These are phyloP conservation scores for Trissoscelio sp. DNA, from an alignment of 2,888 invertebrate species.

Conservation along the genomic window DNA sequence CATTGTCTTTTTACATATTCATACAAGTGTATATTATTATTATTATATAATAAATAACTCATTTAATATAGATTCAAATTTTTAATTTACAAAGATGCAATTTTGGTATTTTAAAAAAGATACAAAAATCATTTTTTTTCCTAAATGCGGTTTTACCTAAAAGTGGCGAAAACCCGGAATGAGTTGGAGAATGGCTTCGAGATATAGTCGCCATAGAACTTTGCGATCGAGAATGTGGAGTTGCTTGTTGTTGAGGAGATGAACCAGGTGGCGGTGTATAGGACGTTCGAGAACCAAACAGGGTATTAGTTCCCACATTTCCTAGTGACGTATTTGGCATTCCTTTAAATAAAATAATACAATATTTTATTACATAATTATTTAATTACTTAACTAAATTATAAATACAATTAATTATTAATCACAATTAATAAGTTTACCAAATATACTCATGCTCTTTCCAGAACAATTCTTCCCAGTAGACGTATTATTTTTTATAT, in stretches of 20 bases:
- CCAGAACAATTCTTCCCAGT: conserved; percentile 75
- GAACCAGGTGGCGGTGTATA: conserved; percentile 78
- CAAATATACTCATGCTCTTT: conserved; percentile 78
- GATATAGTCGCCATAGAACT: conserved; percentile 85
- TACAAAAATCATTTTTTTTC: too few relatives aligned
- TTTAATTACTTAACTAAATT: too few relatives aligned
- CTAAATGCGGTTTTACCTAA: too few relatives aligned
- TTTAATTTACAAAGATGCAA: too few relatives aligned
- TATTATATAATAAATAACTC: too few relatives aligned
- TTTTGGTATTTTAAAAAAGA: too few relatives aligned
- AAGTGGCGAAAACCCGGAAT: conserved; percentile 78
- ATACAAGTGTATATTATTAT: too few relatives aligned
- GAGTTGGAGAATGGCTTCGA: conserved; percentile 82
- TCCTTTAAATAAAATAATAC: conserved; percentile 45
- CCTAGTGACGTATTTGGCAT: conserved; percentile 64
- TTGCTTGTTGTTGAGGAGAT: conserved; percentile 76
- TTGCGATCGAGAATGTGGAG: conserved; percentile 83
- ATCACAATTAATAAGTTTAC: conserved; percentile 72
- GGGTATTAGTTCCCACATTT: conserved; percentile 71
- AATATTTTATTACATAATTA: too few relatives aligned
- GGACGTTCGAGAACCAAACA: conserved; percentile 79
- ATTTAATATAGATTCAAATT: too few relatives aligned
- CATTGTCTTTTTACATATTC: too few relatives aligned
- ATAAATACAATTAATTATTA: too few relatives aligned
- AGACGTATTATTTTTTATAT: conserved; percentile 75